Evolutionary conservation across 2,797 vertebrate genomes (phyloP).

Genomic region (Parauchenoglanis ngamensis): DNA sequence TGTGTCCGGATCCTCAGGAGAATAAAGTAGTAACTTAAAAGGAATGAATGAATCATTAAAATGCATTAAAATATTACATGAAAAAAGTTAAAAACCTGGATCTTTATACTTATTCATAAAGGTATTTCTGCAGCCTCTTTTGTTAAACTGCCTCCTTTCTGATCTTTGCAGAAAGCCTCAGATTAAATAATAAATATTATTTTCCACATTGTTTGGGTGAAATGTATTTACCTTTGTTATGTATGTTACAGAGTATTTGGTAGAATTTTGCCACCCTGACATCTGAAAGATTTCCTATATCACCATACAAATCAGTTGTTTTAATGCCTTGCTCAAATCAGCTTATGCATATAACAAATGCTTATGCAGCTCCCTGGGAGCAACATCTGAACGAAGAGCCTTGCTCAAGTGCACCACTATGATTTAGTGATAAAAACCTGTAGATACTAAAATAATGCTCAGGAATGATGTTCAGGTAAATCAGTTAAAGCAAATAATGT

Average conservation of each 20-base stretch:
- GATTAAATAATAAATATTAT: background rate
- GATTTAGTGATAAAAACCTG: background rate
- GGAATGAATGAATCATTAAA: background rate
- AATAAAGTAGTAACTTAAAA: background rate
- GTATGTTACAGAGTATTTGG: no score
- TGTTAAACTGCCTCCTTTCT: background rate
- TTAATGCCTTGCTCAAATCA: background rate
- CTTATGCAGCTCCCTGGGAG: no score
- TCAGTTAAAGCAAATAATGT: background rate
- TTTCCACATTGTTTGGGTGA: background rate
- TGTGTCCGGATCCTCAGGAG: background rate
- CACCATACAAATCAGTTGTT: background rate
- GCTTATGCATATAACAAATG: background rate
- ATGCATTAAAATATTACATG: background rate
- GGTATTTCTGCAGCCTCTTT: background rate
- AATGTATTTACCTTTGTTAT: background rate
- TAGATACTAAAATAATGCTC: background rate
- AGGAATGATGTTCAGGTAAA: background rate
- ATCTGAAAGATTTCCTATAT: background rate
- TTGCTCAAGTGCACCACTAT: background rate
- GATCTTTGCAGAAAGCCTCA: background rate
- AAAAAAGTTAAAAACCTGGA: background rate
- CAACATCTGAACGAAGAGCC: background rate
- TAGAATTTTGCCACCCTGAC: background rate
- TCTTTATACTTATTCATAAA: background rate